Evolutionary conservation across 2,888 invertebrate species (phyloP), one percentile per base, ranked within the genome.

Genomic region (Mythimna loreyi): DNA sequence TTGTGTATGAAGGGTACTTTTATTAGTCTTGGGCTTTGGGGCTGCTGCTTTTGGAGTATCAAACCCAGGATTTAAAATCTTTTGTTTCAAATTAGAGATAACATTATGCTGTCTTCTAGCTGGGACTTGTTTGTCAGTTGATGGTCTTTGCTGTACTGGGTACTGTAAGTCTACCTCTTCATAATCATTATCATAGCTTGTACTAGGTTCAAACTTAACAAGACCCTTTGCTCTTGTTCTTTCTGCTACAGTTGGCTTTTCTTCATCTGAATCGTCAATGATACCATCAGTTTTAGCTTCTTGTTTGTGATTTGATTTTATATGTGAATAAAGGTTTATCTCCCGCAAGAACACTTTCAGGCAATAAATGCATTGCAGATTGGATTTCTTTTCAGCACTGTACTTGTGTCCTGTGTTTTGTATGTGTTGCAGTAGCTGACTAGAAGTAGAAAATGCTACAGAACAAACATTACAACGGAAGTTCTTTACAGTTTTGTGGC

Each of bases 361-460:
- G 88, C 98, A 98, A 87, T 98, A 98, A 60, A 97, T 97, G 90
- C 98, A 97, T 80, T 96, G 96, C 60, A 96, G 93, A 80, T 94
- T 96, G 56, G 90, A 88, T 83, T 95, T 94, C 81, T 87, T 95
- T 13, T 95, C 94, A 49, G 91, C 85, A 82, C 89, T 88, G 64
- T 92, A 92, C 83, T 95, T 96, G 84, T 97, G 97, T 1, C 96
- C 96, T 8, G 97, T 96, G 49, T 94, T 94, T 86, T 97, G 96
- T 80, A 96, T 96, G 83, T 97, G 97, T 53, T 84, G 78, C 40
- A 95, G 87, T 21, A 97, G 87, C 61, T 93, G 89, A 58, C 83
- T 89, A 30, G 95, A 90, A 56, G 92, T 89, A 57, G 83, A 85
- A 84, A 97, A 97, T 72, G 95, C 89, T n/a, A 95, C 89, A 78